Evolutionary conservation across 2,113 vertebrate species (phyloP).

Genomic region (Pygoscelis antarcticus): DNA sequence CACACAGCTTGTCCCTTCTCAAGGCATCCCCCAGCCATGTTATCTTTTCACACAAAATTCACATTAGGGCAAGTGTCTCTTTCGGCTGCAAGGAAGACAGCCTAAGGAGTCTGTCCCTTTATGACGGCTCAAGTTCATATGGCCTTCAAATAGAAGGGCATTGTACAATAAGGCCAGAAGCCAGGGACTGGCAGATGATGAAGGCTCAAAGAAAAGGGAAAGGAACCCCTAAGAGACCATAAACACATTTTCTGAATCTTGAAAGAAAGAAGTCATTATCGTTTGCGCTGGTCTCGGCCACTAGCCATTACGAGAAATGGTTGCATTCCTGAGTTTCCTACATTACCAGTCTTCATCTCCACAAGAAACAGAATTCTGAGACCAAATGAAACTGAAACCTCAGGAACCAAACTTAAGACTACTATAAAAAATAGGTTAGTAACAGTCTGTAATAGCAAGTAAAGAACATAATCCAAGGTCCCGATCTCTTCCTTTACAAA

Average conservation of each 20-base stretch:
- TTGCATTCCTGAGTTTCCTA: background rate
- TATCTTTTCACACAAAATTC: background rate
- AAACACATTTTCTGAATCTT: background rate
- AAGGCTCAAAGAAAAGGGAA: background rate
- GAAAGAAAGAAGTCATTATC: constrained; percentile 20
- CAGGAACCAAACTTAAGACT: constrained; percentile 18
- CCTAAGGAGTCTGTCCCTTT: background rate
- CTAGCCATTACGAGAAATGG: background rate
- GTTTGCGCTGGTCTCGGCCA: constrained; percentile 6
- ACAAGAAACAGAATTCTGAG: constrained; percentile 12
- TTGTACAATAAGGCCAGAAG: background rate
- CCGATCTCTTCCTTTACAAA: constrained; percentile 35
- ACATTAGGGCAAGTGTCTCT: background rate
- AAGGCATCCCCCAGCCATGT: accelerated
- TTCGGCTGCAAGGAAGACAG: background rate
- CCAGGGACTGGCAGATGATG: background rate
- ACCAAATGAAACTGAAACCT: constrained; percentile 32
- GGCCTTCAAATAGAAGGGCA: background rate
- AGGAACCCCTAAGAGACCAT: background rate
- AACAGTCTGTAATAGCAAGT: background rate
- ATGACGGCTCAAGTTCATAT: background rate
- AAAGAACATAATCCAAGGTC: constrained; percentile 28
- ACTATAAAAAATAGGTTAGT: constrained; percentile 31
- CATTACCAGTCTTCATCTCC: background rate
- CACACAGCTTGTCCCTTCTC: background rate